Evolutionary conservation across 2,888 invertebrate genomes (phyloP).

Genomic region (Ochropacha duplaris): DNA sequence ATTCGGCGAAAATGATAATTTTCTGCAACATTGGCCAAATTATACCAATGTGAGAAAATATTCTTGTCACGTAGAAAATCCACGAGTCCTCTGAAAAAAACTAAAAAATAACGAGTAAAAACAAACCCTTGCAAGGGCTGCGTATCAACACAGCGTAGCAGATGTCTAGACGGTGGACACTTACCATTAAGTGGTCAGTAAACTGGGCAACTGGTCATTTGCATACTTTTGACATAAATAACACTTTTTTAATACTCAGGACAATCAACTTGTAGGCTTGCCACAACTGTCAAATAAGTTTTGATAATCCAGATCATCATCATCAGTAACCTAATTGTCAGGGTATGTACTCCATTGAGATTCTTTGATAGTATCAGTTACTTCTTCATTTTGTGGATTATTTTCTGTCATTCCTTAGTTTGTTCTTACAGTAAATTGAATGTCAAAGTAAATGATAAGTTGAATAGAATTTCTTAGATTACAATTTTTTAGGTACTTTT

Average conservation of each 20-base stretch:
- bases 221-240: neutral
- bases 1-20: neutral
- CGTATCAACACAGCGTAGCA: neutral
- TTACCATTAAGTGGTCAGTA: conserved; percentile 5
- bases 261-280: neutral
- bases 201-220: neutral
- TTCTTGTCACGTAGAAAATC: neutral
- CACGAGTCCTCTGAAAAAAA: neutral
- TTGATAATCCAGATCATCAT: no score
- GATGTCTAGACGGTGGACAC: conserved; percentile 3
- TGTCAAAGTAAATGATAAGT: no score
- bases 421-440: no score
- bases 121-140: neutral
- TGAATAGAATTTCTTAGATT: no score
- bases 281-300: no score
- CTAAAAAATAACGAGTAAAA: neutral
- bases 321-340: no score
- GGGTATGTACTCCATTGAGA: no score
- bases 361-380: no score
- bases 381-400: no score
- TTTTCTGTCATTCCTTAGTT: no score
- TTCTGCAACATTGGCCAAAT: neutral
- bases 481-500: no score
- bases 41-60: neutral
- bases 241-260: neutral